Base-by-base conservation (phyloP, 2,888 invertebrate species). In the Sesia apiformis region DNA sequence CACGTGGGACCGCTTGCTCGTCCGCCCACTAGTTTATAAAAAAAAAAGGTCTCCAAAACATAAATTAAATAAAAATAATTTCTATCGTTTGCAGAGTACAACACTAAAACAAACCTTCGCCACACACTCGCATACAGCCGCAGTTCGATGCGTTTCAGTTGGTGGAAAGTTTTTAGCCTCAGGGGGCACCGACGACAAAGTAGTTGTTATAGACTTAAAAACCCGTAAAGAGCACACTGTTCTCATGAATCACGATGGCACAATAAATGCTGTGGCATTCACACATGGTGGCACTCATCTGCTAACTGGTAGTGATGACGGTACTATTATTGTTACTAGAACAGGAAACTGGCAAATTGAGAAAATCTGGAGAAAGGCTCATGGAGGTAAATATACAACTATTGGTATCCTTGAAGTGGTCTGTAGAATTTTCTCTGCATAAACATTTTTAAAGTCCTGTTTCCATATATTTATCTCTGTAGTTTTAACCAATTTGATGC, bases 171-270 rank as follows among this genome's bases (percentile, higher is more conserved):
- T 93, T 76, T 76, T 98, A 52, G 97, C 96, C 0, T 96, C 97
- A 1, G 97, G 97, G 5, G 95, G 96, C 53, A 93, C 95, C 2
- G 98, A 98, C 81, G 98, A 98, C 82, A 93, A 94, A 58, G 93
- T 98, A 54, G 93, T 94, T 54, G 86, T 98, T 3, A 96, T 97
- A 63, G 95, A 97, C 73, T 91, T 98, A 88, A 92, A 92, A 61
- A 91, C 90, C 0, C 91, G 96, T 42, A 93, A 92, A 67, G 96
- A 97, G 74, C 92, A 94, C 58, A 96, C 96, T 46, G 93, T 94
- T 62, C 85, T 98, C 49, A 93, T 94, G 70, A 93, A 95, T 61
- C 98, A 98, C 71, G 91, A 93, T 72, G 95, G 97, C 73, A 95
- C 96, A 0, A 90, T 98, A 5, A 97, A 94, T 63, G 88, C 94